Evolutionary conservation across 1,140 invertebrate species (phyloP).

Genomic region (Gonatopus flavifemur): DNA sequence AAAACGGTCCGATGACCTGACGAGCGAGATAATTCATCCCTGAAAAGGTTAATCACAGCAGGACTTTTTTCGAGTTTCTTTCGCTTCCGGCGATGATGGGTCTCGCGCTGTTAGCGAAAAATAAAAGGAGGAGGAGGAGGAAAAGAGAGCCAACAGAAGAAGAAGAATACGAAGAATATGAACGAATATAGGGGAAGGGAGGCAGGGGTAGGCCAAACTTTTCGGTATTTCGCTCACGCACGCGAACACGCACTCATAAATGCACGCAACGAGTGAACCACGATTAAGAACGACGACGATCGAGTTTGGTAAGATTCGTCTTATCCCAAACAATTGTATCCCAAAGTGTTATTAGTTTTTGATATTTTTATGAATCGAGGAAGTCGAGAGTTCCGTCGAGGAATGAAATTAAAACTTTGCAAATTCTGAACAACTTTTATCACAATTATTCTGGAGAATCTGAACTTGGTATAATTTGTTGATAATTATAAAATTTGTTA

Average conservation of each 20-base stretch:
- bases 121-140: slow-evolving; percentile 16
- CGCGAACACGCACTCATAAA: slow-evolving; percentile 38
- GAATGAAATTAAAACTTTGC: no score
- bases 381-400: no score
- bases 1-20: slow-evolving; percentile 17
- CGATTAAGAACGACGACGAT: no score
- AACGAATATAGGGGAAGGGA: slow-evolving; percentile 18
- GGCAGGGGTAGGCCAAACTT: slow-evolving; percentile 37
- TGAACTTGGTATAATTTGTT: no score
- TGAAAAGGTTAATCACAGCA: slow-evolving; percentile 38
- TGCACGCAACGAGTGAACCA: no score
- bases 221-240: slow-evolving; percentile 56
- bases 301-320: no score
- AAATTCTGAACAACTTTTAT: no score
- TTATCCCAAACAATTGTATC: no score
- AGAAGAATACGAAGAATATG: not conserved
- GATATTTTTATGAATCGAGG: no score
- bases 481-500: no score
- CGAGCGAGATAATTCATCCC: slow-evolving; percentile 38
- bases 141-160: slow-evolving; percentile 7
- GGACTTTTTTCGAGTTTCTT: slow-evolving; percentile 35
- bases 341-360: no score
- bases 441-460: no score
- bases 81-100: slow-evolving; percentile 31
- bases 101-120: slow-evolving; percentile 4